A percentile compares a stretch with the other conserved stretches of the same genome.
These are phyloP conservation scores for Coracias cyanogaster DNA, from an alignment of 2,797 vertebrate species.

Conservation along the genomic window DNA sequence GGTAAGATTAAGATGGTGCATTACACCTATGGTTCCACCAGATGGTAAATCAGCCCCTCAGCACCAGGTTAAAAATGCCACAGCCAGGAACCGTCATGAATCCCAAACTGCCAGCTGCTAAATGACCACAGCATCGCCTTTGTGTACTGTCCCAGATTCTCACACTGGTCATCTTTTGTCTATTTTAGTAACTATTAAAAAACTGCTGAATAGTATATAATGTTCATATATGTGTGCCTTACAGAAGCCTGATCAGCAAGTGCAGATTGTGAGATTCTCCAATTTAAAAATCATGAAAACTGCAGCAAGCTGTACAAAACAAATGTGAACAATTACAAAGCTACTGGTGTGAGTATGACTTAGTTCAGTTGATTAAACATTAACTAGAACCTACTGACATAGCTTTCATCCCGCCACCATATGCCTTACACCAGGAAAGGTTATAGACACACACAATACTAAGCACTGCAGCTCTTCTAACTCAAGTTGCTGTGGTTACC, in stretches of 20 bases:
- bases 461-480: neutral
- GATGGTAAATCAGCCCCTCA: neutral
- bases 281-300: neutral
- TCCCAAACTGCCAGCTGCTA: neutral
- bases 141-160: neutral
- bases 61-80: neutral
- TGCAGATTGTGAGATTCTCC: neutral
- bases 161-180: neutral
- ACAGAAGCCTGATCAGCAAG: neutral
- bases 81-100: neutral
- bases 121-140: neutral
- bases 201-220: neutral
- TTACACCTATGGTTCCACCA: neutral
- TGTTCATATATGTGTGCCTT: neutral
- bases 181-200: neutral
- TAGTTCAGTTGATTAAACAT: neutral
- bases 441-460: neutral
- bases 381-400: neutral
- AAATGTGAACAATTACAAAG: neutral
- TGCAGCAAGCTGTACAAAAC: neutral
- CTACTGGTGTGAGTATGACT: neutral
- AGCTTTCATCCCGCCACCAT: neutral
- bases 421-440: neutral
- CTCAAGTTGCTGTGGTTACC: neutral
- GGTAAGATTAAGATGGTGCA: neutral